Base-by-base conservation (phyloP, 53 echinoderm and acorn worm species). In the Actinopyga echinites region DNA sequence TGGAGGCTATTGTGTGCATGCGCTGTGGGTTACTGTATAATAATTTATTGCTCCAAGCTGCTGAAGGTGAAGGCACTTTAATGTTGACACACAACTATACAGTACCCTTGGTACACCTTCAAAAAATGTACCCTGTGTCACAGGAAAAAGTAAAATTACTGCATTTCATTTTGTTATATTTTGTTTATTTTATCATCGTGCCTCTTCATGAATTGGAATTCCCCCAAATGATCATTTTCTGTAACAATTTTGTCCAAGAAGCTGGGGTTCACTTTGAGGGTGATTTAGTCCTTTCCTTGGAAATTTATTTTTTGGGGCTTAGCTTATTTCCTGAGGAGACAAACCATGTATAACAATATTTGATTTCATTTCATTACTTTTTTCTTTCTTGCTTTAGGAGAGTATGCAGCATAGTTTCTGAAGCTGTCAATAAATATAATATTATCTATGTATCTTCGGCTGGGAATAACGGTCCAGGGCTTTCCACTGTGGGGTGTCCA, bases 391-490 rank as follows among this genome's bases (percentile, higher is more conserved):
- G 36, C 43, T 6, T 12, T 84, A 99, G 99, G 22, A 85, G 99
- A 61, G 94, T 99, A 17, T 99, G 99, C 90, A 92, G 90, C 32
- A 74, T 99, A 21, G 95, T 99, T 63, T 90, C 92, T 25, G 99
- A 99, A 65, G 99, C 99, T 55, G 99, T 99, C 12, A 92, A 99
- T 75, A 92, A 92, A 31, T 94, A 99, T 57, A 90, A 90, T 29
- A 87, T 99, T 49, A 95, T 99, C 79, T 99, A 88, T 52, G 99
- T 99, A 25, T 94, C 99, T 28, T 99, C 99, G 1, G 99, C 99
- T 42, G 99, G 99, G 37, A 99, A 99, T 59, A 99, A 99, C 3
- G 99, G 99, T 38, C 99, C 99, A 25, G 99, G 92, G 1, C 85
- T 99, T 56, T 95, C 99, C 55, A 94, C 99, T 23, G 94, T 99